A percentile compares a stretch with the other conserved stretches of the same genome.
Conservation (phyloP, 2,113 vertebrate genomes). For the Psittacus erithacus region DNA sequence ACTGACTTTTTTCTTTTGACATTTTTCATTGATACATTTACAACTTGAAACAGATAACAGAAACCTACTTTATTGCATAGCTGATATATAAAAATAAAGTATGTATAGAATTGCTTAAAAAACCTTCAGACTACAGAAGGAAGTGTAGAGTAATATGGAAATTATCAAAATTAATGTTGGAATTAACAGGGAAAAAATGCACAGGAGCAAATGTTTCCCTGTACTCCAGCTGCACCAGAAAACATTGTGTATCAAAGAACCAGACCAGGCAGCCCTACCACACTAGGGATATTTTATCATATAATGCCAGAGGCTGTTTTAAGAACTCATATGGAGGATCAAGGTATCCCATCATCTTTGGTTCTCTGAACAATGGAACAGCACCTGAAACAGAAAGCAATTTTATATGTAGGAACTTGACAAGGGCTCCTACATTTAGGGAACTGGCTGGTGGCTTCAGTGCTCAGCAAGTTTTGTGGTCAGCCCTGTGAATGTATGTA, state of each 20-base stretch:
- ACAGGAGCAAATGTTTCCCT: neutral
- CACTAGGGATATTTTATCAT: neutral
- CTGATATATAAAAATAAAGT: neutral
- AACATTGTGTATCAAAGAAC: neutral
- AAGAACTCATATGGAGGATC: neutral
- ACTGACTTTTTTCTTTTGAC: neutral
- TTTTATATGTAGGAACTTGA: neutral
- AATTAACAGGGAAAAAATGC: neutral
- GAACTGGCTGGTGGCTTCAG: neutral
- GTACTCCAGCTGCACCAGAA: neutral
- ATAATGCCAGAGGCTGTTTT: neutral
- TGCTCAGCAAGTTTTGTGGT: neutral
- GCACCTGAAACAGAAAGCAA: neutral
- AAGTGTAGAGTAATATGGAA: neutral
- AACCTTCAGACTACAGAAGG: neutral
- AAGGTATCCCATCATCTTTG: neutral
- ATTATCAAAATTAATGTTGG: neutral
- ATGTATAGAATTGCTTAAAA: neutral
- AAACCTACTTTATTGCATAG: neutral
- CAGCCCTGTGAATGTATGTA: neutral
- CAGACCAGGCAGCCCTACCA: neutral
- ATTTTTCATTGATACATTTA: neutral
- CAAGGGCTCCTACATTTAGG: neutral
- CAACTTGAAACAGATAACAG: neutral
- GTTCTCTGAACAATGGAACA: neutral